Evolutionary conservation across 2,888 invertebrate species (phyloP), one percentile per base, ranked within the genome.

Genomic region (Thymelicus sylvestris): DNA sequence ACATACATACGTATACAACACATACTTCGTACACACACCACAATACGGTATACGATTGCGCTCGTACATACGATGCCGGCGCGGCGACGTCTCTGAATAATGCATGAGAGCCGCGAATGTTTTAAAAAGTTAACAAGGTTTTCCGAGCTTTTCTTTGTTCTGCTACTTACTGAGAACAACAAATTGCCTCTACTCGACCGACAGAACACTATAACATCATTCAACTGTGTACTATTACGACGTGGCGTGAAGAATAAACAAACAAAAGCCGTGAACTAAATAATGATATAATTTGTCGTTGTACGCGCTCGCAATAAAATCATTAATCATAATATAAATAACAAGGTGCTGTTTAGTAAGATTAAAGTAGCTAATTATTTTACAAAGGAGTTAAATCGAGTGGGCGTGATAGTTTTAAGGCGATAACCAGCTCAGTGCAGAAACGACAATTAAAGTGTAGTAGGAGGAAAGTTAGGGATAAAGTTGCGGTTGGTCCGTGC

Each of bases 101-200:
- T 89, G 83, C 88, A 92, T 90, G 88, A 90, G 78, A 82, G 79
- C 86, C 86, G 86, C 86, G 87, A 90, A 90, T 89, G 88, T 87
- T 91, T 92, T 91, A 90, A 91, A 92, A 92, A 92, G 90, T 91
- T 92, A 91, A 92, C 91, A 90, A 91, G 91, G 86, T 92, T 91
- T 90, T 86, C 88, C 86, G 85, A 88, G 88, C 84, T 91, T 91
- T 89, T 86, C 90, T 89, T 91, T 92, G 89, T 90, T 89, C 87
- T 86, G 85, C 83, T 85, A 84, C 86, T 89, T 87, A 83, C 85
- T 76, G 82, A 83, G 85, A 84, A 85, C 88, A 91, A 87, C 88
- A 66, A 87, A 90, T 90, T 88, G 86, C 89, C 83, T 85, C 80
- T 81, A 85, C 84, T 77, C 80, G 79, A 81, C 79, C 72, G 72